Evolutionary conservation across 2,797 vertebrate genomes (phyloP), one percentile per base, ranked within the genome.

Genomic region (Diceros bicornis): DNA sequence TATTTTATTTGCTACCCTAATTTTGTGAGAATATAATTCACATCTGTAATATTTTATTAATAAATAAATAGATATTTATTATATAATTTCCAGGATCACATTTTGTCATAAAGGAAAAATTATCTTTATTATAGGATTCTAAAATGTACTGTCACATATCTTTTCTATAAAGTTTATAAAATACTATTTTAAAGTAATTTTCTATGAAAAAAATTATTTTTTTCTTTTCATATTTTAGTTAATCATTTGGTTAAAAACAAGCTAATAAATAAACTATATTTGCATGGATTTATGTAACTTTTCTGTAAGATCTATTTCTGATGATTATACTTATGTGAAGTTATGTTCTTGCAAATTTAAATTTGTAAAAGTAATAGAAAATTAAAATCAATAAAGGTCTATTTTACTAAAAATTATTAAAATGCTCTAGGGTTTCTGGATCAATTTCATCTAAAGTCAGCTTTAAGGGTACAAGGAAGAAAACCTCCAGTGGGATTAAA

Each of bases 211-310:
- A 37, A 14, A 5, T 50, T 50, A 12, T 16, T 52, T 52, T 32
- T 89, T 89, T 69, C 29, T 83, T 83, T 77, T 77, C 14, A 50
- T 68, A 25, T 81, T 86, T 87, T 20, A 78, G 14, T 77, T 66
- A 86, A 57, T 69, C 7, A 79, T 92, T 95, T 92, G 77, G 29
- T 87, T 81, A 32, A n/a, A 86, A 71, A 79, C 55, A 14, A 66
- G 10, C 7, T 64, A 64, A 47, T 50, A 68, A 44, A 16, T 25
- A 41, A 77, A 13, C 16, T 32, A 32, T 34, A 62, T 74, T 68
- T 95, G 34, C 13, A 16, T 57, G 55, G 57, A 13, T 74, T 82
- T 59, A n/a, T 66, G 7, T 91, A 27, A 79, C 27, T 79, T 50
- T 72, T 86, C 37, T 68, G 17, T 81, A 92, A 29, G 37, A 32